phyloP scores from a whole-genome alignment of 2,797 vertebrate species.

The Acropternis orthonyx region DNA sequence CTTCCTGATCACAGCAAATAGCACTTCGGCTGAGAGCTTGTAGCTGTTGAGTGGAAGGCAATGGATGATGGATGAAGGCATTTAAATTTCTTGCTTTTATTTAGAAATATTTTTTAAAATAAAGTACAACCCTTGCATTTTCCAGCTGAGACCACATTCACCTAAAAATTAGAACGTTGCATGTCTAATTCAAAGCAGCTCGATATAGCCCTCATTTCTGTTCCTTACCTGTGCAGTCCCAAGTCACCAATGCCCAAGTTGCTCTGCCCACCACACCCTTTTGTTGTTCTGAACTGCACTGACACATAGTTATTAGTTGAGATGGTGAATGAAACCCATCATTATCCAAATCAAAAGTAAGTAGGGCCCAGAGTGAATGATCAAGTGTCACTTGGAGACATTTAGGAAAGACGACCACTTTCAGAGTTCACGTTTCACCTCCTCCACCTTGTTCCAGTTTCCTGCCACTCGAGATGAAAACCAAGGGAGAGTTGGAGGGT shows the following conservation, averaged over 20 bases:
- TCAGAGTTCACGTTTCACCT: neutral
- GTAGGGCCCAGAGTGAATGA: neutral
- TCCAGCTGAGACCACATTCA: neutral
- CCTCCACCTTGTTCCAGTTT: neutral
- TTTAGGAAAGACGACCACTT: neutral
- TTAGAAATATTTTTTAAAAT: neutral
- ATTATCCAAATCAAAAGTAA: neutral
- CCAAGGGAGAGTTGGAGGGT: neutral
- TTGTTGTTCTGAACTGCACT: neutral
- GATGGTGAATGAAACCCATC: neutral
- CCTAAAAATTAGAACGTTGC: neutral
- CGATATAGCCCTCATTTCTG: neutral
- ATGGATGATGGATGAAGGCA: neutral
- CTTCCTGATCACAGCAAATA: neutral
- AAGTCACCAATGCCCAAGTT: neutral
- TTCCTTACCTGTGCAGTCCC: neutral
- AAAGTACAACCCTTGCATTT: neutral
- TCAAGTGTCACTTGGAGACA: neutral
- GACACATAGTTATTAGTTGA: neutral
- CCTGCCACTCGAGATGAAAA: neutral
- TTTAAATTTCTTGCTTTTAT: neutral
- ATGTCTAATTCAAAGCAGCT: neutral
- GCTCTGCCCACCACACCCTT: neutral
- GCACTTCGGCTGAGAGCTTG: neutral
- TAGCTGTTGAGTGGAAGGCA: neutral